Evolutionary conservation across 2,797 vertebrate species (phyloP).

Genomic region (Ctenopoma multispine): DNA sequence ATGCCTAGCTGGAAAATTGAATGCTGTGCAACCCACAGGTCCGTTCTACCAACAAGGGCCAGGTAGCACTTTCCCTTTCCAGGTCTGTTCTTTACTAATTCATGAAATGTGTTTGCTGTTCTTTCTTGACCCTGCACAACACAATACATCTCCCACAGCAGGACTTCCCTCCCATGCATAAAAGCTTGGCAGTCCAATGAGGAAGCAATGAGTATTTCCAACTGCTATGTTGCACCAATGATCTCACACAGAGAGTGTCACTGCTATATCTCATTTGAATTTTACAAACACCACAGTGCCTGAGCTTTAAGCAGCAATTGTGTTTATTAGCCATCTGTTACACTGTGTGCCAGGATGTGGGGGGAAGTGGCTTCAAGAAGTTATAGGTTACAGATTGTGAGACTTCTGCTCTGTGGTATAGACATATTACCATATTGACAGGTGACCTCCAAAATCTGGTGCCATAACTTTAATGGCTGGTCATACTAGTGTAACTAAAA

Average conservation of each 20-base stretch:
- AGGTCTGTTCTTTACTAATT: conserved; percentile 76
- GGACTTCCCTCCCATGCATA: conserved; percentile 61
- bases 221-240: conserved; percentile 68
- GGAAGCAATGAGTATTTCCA: conserved; percentile 65
- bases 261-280: conserved; percentile 78
- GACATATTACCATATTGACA: conserved; percentile 58
- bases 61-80: conserved; percentile 45
- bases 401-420: conserved; percentile 60
- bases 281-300: conserved; percentile 72
- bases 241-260: conserved; percentile 72
- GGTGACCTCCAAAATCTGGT: conserved; percentile 60
- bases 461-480: conserved; percentile 38
- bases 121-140: conserved; percentile 72
- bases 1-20: conserved; percentile 46
- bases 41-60: conserved; percentile 54
- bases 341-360: conserved; percentile 52
- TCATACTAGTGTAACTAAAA: conserved; percentile 10
- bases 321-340: conserved; percentile 83
- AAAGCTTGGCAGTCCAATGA: conserved; percentile 59
- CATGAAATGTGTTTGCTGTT: conserved; percentile 74
- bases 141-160: conserved; percentile 72
- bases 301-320: conserved; percentile 73
- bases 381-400: conserved; percentile 69
- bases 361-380: conserved; percentile 56
- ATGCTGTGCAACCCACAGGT: conserved; percentile 49